Evolutionary conservation across 1,140 invertebrate genomes (phyloP).

Genomic region (Agrilus planipennis): DNA sequence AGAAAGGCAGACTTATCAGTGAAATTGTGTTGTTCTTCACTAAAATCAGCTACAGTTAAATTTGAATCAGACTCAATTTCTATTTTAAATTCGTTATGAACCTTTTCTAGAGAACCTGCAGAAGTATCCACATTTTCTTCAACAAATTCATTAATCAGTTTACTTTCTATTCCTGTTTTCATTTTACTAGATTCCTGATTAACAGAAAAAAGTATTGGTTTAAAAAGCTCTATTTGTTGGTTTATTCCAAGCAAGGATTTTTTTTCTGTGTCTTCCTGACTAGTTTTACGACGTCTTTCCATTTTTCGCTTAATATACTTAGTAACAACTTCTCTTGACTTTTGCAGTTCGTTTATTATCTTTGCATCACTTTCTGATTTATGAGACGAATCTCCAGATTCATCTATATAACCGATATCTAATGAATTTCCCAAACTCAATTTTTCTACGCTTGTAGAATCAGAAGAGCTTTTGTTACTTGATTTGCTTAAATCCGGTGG

Average conservation of each 20-base stretch:
- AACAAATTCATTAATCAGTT: too few relatives aligned
- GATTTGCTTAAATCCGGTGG: slow-evolving; percentile 25
- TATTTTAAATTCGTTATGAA: background rate
- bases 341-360: slow-evolving; percentile 28
- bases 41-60: slow-evolving; percentile 21
- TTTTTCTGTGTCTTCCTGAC: too few relatives aligned
- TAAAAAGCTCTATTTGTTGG: too few relatives aligned
- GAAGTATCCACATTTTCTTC: too few relatives aligned
- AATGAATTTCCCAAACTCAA: slow-evolving; percentile 31
- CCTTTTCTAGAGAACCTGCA: too few relatives aligned
- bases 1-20: slow-evolving; percentile 25
- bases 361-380: slow-evolving; percentile 30
- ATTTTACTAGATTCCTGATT: too few relatives aligned
- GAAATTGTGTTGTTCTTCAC: background rate
- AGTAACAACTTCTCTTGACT: slow-evolving; percentile 25
- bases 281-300: slow-evolving; percentile 28
- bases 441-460: slow-evolving; percentile 29
- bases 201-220: too few relatives aligned
- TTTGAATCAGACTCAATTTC: slow-evolving; percentile 27
- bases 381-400: slow-evolving; percentile 31
- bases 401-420: slow-evolving; percentile 33
- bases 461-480: slow-evolving; percentile 28
- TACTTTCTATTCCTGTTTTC: too few relatives aligned
- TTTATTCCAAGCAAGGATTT: too few relatives aligned
- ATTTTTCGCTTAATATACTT: slow-evolving; percentile 28